Evolutionary conservation across 2,888 invertebrate species (phyloP).

Genomic region (Acrocyrtus sp.): DNA sequence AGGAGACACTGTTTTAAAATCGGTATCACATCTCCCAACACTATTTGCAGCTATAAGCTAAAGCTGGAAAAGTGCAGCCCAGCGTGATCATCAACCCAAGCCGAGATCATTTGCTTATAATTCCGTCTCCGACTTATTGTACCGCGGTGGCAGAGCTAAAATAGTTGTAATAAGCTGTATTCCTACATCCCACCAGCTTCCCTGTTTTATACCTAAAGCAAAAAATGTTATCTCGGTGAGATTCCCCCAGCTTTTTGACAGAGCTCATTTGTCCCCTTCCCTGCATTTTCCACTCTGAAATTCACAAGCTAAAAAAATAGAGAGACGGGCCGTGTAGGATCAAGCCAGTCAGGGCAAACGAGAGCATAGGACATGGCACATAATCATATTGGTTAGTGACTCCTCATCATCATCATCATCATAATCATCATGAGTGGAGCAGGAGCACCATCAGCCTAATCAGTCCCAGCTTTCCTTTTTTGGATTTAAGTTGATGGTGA

Average conservation of each 20-base stretch:
- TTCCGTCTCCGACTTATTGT: conserved; percentile 2
- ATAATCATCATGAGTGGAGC: not conserved
- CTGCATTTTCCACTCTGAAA: not conserved
- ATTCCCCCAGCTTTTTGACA: not conserved
- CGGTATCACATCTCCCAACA: too few species aligned
- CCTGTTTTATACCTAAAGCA: not conserved
- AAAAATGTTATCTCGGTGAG: not conserved
- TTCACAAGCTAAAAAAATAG: not conserved
- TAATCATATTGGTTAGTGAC: conserved; percentile 32
- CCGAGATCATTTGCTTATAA: conserved; percentile 22
- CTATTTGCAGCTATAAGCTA: too few species aligned
- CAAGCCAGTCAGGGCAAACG: not conserved
- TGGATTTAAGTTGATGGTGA: not conserved
- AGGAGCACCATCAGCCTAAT: not conserved
- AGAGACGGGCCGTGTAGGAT: too few species aligned
- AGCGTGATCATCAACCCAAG: not conserved
- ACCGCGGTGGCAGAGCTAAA: not conserved
- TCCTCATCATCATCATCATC: conserved; percentile 19
- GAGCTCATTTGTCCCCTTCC: not conserved
- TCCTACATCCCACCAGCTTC: too few species aligned
- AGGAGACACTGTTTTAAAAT: not conserved
- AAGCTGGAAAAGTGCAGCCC: too few species aligned
- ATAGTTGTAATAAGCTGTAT: not conserved
- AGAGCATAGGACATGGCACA: conserved; percentile 20
- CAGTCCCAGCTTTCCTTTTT: not conserved